Conservation (phyloP, 1,140 invertebrate genomes). For the Harpegnathos saltator region DNA sequence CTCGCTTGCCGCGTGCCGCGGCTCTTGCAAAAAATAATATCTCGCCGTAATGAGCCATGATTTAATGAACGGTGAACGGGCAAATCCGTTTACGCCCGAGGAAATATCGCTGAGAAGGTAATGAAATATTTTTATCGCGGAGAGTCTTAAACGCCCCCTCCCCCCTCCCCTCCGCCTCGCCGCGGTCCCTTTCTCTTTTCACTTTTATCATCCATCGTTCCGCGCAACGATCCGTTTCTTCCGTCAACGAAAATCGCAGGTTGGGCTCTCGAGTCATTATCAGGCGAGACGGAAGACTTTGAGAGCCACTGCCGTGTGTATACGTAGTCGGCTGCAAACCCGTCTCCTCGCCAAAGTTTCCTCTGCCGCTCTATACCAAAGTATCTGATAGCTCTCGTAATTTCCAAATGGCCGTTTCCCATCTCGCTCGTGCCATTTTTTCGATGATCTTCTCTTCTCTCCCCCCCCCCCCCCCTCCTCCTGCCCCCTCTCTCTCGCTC, state of each 20-base stretch:
- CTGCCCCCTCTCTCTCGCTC: neutral
- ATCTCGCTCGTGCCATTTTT: conserved; percentile 45
- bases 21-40: conserved; percentile 12
- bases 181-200: neutral
- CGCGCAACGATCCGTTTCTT: neutral
- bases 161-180: no score
- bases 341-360: conserved; percentile 46
- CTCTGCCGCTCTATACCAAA: conserved; percentile 25
- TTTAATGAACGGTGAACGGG: neutral
- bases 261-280: neutral
- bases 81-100: neutral
- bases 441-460: conserved; percentile 8
- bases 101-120: neutral
- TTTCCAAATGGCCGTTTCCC: conserved; percentile 57
- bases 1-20: neutral
- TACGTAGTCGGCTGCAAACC: conserved; percentile 2
- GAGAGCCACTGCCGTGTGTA: conserved; percentile 42
- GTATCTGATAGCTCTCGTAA: conserved; percentile 51
- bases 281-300: neutral
- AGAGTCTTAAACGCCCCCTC: neutral
- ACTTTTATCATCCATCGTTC: no score
- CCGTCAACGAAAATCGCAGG: neutral
- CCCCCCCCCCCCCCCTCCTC: no score
- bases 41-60: neutral
- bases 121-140: neutral